Conservation (phyloP, 1,140 invertebrate genomes). For the Drosophila tropicalis region DNA sequence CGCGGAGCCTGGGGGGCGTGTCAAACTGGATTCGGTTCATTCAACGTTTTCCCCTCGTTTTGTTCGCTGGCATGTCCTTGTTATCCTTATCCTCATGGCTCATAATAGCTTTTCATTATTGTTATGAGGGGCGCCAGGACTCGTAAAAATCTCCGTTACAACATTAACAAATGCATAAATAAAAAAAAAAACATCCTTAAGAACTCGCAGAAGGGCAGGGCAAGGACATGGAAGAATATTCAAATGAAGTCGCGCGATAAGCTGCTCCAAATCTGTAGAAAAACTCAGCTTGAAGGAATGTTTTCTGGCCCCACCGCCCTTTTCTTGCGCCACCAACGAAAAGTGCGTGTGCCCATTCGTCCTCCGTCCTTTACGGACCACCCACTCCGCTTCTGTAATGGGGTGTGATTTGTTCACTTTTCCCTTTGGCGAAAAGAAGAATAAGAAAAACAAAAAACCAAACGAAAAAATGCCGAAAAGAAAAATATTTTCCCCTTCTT, state of each 20-base stretch:
- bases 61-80: slow-evolving; percentile 50
- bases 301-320: slow-evolving; percentile 13
- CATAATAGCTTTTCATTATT: slow-evolving; percentile 83
- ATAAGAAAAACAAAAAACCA: background rate
- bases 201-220: slow-evolving; percentile 20
- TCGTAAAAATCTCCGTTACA: slow-evolving; percentile 82
- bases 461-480: background rate
- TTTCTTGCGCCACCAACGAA: background rate
- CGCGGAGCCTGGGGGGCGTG: slow-evolving; percentile 45
- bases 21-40: slow-evolving; percentile 49
- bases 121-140: slow-evolving; percentile 74
- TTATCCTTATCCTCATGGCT: slow-evolving; percentile 66
- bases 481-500: slow-evolving; percentile 61
- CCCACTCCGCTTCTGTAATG: slow-evolving; percentile 60
- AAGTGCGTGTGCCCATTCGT: slow-evolving; percentile 43
- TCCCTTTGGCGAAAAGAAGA: slow-evolving; percentile 22
- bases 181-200: slow-evolving; percentile 57
- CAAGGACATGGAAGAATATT: slow-evolving; percentile 57
- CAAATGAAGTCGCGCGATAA: slow-evolving; percentile 83
- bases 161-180: slow-evolving; percentile 82
- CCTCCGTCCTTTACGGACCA: background rate
- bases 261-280: slow-evolving; percentile 79
- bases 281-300: slow-evolving; percentile 53
- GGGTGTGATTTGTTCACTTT: slow-evolving; percentile 82
- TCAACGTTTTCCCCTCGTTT: background rate